These are phyloP conservation scores for Mirza zaza DNA, from an alignment of 2,113 vertebrate species.

Conservation along the genomic window DNA sequence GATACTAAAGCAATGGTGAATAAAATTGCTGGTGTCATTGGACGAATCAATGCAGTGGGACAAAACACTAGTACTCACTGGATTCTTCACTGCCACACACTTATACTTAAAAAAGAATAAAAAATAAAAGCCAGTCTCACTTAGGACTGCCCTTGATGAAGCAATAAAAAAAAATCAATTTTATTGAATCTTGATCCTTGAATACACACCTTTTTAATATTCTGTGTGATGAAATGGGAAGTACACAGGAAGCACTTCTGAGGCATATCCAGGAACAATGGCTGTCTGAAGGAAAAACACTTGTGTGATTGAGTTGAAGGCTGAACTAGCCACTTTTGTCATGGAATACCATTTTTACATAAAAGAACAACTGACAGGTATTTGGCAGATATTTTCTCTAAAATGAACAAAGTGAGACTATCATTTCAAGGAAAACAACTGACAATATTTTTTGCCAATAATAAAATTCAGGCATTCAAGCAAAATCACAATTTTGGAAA, in stretches of 20 bases:
- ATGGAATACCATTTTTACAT: not conserved
- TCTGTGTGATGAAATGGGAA: not conserved
- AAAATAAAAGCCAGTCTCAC: not conserved
- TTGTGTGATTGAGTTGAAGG: not conserved
- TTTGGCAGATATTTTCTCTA: not conserved
- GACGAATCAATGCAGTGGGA: not conserved
- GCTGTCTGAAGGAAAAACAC: not conserved
- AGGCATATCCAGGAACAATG: not conserved
- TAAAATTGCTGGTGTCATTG: not conserved
- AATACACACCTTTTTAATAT: not conserved
- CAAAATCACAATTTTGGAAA: conserved; percentile 49
- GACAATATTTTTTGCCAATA: not conserved
- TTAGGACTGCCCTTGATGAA: not conserved
- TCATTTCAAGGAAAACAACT: conserved; percentile 38
- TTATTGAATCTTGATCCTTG: not conserved
- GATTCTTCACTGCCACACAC: not conserved
- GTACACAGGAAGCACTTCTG: not conserved
- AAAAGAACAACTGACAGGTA: not conserved
- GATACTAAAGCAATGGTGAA: not conserved
- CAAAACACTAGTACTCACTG: not conserved
- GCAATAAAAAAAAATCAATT: not conserved
- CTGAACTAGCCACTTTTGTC: not conserved
- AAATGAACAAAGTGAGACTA: not conserved
- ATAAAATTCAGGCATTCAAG: conserved; percentile 17
- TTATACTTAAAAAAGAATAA: not conserved